Percentiles rank a stretch among this genome's conserved stretches.
phyloP scores from a whole-genome alignment of 2,888 invertebrate species.

The Rhamphomyia laevipes region DNA sequence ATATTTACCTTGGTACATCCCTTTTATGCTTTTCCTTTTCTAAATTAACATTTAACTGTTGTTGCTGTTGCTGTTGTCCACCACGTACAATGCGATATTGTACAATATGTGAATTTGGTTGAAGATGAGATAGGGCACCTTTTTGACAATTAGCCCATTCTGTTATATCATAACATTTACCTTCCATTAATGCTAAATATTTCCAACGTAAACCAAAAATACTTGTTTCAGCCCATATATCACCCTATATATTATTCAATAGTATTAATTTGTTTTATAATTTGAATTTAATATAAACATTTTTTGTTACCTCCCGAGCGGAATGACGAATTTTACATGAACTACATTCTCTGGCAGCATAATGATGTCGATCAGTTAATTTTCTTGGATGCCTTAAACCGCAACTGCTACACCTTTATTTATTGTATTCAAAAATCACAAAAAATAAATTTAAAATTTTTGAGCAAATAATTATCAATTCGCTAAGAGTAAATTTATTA shows the following conservation, averaged over 20 bases:
- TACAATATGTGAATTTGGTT: constrained; percentile 84
- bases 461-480: no score
- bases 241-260: constrained; percentile 50
- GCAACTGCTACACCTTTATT: constrained; percentile 83
- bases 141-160: constrained; percentile 92
- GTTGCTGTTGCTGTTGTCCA: constrained; percentile 33
- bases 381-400: constrained; percentile 80
- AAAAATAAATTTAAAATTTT: no score
- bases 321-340: constrained; percentile 83
- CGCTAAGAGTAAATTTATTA: no score
- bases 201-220: constrained; percentile 84
- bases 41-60: constrained; percentile 21
- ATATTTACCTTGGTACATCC: constrained; percentile 19
- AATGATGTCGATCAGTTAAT: constrained; percentile 74
- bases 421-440: not conserved
- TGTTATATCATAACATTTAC: constrained; percentile 88
- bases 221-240: constrained; percentile 91
- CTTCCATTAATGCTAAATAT: constrained; percentile 95
- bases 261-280: not conserved
- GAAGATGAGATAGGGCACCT: constrained; percentile 51
- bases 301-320: constrained; percentile 59
- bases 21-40: constrained; percentile 21
- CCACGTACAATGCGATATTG: constrained; percentile 45
- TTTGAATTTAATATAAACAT: not conserved
- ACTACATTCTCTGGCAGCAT: constrained; percentile 83